Evolutionary conservation across 2,888 invertebrate genomes (phyloP), one percentile per base, ranked within the genome.

Genomic region (Amphipoea oculea): DNA sequence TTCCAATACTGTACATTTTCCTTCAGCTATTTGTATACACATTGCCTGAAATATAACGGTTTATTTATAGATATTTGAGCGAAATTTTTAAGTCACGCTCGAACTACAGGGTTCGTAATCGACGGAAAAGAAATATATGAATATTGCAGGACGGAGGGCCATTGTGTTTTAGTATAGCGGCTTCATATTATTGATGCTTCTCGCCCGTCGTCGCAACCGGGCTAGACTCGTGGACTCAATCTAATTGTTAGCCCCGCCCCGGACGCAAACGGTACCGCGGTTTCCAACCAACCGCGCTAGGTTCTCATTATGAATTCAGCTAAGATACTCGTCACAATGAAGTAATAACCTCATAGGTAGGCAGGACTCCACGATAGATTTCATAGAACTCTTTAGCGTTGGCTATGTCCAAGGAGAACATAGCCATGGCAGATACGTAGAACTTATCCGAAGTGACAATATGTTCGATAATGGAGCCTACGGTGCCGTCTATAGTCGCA

Each of bases 381-480:
- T 99, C 99, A 90, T 98, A 98, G 96, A 99, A 99, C 94, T 99
- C 99, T 93, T 98, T 98, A 40, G 99, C 98, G 93, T 99, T 98
- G 0, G 97, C 96, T 68, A 98, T 97, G 88, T 98, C 98, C 90
- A 99, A 96, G 76, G 98, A 96, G 92, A 98, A 98, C 97, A 98
- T 98, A 92, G 98, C 98, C 91, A 99, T 97, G 0, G 98, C 99
- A 0, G 98, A 98, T 79, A 99, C 98, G 81, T 97, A 97, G 91
- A 98, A 99, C 36, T 98, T 98, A 71, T 97, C 97, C 17, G 94
- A 94, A 29, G 98, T 97, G 67, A 97, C 97, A 81, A 99, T 99
- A 78, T 98, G 98, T 76, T 97, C 97, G n/a, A 99, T 95, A 67
- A 99, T 98, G 80, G 97, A 95, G 0, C 99, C 99, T 76, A 97